phyloP scores from a whole-genome alignment of 2,797 vertebrate species.

The Mionectes olivaceus region DNA sequence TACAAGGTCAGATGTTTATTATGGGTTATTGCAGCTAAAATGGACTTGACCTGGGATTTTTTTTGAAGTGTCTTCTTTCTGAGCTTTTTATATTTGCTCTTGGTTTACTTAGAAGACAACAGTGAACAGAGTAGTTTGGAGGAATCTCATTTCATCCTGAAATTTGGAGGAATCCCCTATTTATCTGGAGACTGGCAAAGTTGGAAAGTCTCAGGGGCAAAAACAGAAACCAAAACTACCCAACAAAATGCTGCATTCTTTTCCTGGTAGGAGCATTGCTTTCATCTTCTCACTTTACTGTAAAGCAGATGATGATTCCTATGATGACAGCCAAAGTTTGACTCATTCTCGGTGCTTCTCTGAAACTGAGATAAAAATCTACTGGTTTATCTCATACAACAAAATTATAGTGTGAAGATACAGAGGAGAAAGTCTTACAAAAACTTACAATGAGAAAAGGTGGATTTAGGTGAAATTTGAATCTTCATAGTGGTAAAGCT shows the following conservation, averaged over 20 bases:
- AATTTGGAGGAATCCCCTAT: neutral
- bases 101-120: neutral
- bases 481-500: neutral
- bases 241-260: neutral
- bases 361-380: neutral
- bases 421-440: neutral
- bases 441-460: fast-evolving
- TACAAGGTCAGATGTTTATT: neutral
- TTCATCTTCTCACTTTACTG: neutral
- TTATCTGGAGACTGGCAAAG: neutral
- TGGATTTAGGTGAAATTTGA: neutral
- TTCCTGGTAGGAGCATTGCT: neutral
- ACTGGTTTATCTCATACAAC: neutral
- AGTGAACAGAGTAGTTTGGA: neutral
- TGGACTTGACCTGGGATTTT: neutral
- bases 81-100: neutral
- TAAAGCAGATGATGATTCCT: neutral
- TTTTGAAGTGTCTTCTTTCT: neutral
- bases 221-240: neutral
- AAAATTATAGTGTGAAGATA: neutral
- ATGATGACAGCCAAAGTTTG: neutral
- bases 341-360: neutral
- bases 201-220: neutral
- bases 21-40: neutral
- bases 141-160: neutral